Base-by-base conservation (phyloP, 2,797 vertebrate genomes). In the Podarcis siculus region DNA sequence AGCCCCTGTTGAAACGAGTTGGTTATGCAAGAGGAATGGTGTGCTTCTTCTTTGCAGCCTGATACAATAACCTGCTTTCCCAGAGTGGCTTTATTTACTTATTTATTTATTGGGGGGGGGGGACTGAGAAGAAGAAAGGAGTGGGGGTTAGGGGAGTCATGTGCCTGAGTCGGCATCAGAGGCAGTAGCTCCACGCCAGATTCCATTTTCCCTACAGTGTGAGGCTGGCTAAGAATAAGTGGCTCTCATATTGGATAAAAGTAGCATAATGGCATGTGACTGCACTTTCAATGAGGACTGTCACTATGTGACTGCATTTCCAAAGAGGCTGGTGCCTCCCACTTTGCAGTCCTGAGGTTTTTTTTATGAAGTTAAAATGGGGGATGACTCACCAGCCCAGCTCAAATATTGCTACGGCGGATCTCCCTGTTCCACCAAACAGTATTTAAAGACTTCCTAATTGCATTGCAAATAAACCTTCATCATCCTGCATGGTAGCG, bases 241-340 rank as follows among this genome's bases (percentile, higher is more conserved):
- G 35, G 89, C 27, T 92, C 88, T 95, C 42, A 89, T 61, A 87
- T 87, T 88, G 92, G 92, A 89, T 76, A 80, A 93, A 94, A 93
- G 85, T 66, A 94, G 82, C 94, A 92, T 94, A 92, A 92, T 83
- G 89, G 87, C 83, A 67, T 92, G 92, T 94, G 90, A 94, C 25
- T 88, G 88, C 83, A 27, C 93, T 96, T 67, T 9, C 89, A 93
- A 91, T 89, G 86, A 95, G 73, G 83, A n/a, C 45, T 90, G 45
- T 80, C 61, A 77, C 80, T 0, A 13, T 90, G 88, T 94, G 92
- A 90, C 92, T 88, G 76, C 7, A 87, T 78, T 95, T 82, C 3
- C 9, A 30, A 92, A 37, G 89, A 91, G 91, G 2, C 85, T 77
- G 71, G n/a, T 87, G 89, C 90, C 92, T 93, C 90, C 2, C 55